Evolutionary conservation across 2,888 invertebrate species (phyloP).

Genomic region (Drosophila barbarae): DNA sequence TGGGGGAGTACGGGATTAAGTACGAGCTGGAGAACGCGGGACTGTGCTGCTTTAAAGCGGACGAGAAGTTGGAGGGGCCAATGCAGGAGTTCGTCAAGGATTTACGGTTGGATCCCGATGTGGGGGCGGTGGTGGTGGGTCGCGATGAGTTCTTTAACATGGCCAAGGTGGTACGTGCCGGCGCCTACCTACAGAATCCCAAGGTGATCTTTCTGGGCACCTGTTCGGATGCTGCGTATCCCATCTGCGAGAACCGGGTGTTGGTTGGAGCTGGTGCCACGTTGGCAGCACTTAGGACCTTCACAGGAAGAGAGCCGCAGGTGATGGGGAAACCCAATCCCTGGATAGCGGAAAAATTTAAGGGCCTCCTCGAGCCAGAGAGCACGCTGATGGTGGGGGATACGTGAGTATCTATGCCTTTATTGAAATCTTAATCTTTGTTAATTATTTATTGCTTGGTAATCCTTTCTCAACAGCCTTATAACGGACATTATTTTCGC

Average conservation of each 20-base stretch:
- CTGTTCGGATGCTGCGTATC: conserved; percentile 50
- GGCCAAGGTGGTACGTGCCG: conserved; percentile 40
- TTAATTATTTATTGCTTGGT: not conserved
- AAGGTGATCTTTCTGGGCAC: conserved; percentile 50
- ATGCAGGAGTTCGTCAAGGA: conserved; percentile 28
- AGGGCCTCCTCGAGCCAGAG: conserved; percentile 43
- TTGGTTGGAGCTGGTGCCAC: conserved; percentile 54
- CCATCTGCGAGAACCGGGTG: conserved; percentile 22
- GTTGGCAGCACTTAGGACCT: conserved; percentile 47
- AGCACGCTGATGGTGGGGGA: conserved; percentile 61
- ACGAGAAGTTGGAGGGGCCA: not conserved
- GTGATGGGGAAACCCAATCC: conserved; percentile 66
- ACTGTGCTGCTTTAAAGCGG: conserved; percentile 23
- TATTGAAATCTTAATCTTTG: not conserved
- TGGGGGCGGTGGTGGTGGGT: conserved; percentile 57
- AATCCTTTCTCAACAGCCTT: conserved; percentile 29
- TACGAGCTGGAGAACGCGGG: conserved; percentile 36
- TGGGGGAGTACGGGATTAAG: conserved; percentile 47
- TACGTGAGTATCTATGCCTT: conserved; percentile 45
- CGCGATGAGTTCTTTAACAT: conserved; percentile 51
- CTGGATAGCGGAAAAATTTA: conserved; percentile 34
- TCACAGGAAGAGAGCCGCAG: conserved; percentile 44
- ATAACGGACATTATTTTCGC: conserved; percentile 55
- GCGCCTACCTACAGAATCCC: conserved; percentile 40
- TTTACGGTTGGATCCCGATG: conserved; percentile 42